These are phyloP conservation scores for Caenorhabditis panamensis DNA, from an alignment of 2,888 invertebrate genomes.

Conservation along the genomic window DNA sequence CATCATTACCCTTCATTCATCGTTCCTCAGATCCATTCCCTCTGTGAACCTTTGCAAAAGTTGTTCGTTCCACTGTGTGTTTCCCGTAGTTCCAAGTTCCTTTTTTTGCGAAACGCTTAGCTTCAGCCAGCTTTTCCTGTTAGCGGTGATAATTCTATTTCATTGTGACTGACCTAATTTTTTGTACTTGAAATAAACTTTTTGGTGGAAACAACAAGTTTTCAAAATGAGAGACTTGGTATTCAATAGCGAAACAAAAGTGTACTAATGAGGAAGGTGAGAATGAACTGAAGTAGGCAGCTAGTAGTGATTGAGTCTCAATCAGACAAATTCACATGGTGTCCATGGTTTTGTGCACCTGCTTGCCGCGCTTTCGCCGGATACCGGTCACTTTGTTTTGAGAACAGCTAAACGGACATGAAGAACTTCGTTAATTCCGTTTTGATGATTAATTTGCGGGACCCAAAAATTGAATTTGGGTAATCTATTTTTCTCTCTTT, in stretches of 20 bases:
- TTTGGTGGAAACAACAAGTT: background rate
- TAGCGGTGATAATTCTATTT: background rate
- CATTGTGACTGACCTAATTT: constrained; percentile 8
- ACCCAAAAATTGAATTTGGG: constrained; percentile 33
- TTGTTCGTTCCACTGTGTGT: background rate
- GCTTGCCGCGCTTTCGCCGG: no score
- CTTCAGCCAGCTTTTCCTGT: background rate
- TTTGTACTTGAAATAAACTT: constrained; percentile 30
- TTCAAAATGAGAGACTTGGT: background rate
- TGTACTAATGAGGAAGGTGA: background rate
- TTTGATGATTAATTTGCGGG: constrained; percentile 49
- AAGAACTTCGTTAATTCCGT: constrained; percentile 24
- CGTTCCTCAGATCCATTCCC: constrained; percentile 31
- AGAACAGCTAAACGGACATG: constrained; percentile 4
- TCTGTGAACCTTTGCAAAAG: background rate
- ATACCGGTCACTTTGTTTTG: constrained; percentile 12
- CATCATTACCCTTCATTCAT: constrained; percentile 46
- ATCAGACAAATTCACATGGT: no score
- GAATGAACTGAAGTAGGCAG: background rate
- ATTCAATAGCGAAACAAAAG: no score
- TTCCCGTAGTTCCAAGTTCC: background rate
- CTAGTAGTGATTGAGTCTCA: no score
- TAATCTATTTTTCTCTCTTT: constrained; percentile 32
- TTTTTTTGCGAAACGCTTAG: background rate
- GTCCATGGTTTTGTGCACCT: no score